These are phyloP conservation scores for Bubo scandiacus DNA, from an alignment of 2,113 vertebrate species.

Conservation along the genomic window DNA sequence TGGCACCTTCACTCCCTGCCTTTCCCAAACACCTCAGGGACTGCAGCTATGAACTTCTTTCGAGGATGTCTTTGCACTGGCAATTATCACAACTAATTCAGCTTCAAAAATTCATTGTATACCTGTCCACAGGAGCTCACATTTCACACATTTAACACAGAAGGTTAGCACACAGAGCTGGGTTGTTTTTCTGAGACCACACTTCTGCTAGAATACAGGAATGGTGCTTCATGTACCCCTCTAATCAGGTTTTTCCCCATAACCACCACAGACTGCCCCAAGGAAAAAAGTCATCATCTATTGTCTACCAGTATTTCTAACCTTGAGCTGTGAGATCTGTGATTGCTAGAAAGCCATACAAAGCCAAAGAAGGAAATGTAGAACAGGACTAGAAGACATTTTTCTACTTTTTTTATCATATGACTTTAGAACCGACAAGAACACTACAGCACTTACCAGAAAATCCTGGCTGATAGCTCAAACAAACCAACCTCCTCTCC, in stretches of 20 bases:
- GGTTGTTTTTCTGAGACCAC: not conserved
- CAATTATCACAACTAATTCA: not conserved
- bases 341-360: not conserved
- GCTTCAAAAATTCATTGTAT: not conserved
- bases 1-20: rapidly evolving
- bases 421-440: not conserved
- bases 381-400: rapidly evolving
- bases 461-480: rapidly evolving
- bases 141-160: not conserved
- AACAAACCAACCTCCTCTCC: rapidly evolving
- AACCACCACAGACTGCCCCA: not conserved
- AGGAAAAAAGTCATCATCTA: not conserved
- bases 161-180: not conserved
- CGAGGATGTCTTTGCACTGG: not conserved
- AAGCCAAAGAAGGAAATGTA: rapidly evolving
- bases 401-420: rapidly evolving
- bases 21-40: not conserved
- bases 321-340: rapidly evolving
- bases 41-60: not conserved
- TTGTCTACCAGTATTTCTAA: not conserved
- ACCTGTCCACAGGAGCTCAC: rapidly evolving
- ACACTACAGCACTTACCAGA: not conserved
- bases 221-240: rapidly evolving
- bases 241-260: not conserved
- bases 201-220: not conserved